These are phyloP conservation scores for Nibea coibor DNA, from an alignment of 2,113 vertebrate genomes.

Conservation along the genomic window DNA sequence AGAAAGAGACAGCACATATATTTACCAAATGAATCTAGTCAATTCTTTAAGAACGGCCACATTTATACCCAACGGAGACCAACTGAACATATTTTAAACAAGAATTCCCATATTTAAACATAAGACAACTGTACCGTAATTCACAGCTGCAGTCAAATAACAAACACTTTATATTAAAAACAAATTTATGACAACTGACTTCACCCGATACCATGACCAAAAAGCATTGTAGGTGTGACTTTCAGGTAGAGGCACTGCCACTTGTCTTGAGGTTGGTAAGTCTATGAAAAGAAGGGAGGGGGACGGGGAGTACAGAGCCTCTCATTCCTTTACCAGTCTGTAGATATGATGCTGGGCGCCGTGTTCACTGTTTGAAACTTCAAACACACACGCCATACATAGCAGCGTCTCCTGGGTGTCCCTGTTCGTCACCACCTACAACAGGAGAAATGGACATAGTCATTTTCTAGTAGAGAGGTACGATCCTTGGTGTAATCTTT, in stretches of 20 bases:
- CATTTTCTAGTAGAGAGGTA: neutral
- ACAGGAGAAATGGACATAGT: slow-evolving; percentile 19
- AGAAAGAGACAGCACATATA: slow-evolving; percentile 59
- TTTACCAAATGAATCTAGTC: slow-evolving; percentile 71
- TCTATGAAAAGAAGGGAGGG: slow-evolving; percentile 79
- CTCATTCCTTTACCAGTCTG: slow-evolving; percentile 99
- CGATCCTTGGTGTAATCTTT: no score
- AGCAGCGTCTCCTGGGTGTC: slow-evolving; percentile 99
- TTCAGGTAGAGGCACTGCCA: slow-evolving; percentile 93
- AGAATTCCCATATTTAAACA: slow-evolving; percentile 87
- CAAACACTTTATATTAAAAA: slow-evolving; percentile 90
- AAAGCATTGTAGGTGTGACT: slow-evolving; percentile 88
- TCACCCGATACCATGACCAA: slow-evolving; percentile 88
- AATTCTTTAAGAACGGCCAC: slow-evolving; percentile 65
- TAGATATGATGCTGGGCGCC: slow-evolving; percentile 99
- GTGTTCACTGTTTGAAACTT: slow-evolving; percentile 99
- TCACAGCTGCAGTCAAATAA: slow-evolving; percentile 96
- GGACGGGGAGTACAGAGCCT: neutral
- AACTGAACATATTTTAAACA: slow-evolving; percentile 75
- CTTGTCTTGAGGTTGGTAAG: slow-evolving; percentile 92
- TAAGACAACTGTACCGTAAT: slow-evolving; percentile 96
- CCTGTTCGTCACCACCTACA: slow-evolving; percentile 98
- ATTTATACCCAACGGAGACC: slow-evolving; percentile 71
- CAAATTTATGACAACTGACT: slow-evolving; percentile 79
- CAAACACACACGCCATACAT: slow-evolving; percentile 99